These are phyloP conservation scores for Pelobates fuscus DNA, from an alignment of 2,113 vertebrate genomes.

Conservation along the genomic window DNA sequence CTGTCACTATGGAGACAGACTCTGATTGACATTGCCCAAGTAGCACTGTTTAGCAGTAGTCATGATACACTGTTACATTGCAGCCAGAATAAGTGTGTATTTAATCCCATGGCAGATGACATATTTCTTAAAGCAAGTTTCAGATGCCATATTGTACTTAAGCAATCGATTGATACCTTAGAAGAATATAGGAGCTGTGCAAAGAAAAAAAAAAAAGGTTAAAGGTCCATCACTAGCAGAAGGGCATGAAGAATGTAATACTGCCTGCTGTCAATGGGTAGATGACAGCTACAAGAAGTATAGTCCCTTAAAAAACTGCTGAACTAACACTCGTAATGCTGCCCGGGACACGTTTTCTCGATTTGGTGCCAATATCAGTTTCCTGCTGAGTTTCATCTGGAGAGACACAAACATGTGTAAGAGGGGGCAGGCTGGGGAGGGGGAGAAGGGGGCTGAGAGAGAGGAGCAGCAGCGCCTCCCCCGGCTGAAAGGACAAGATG, in stretches of 20 bases:
- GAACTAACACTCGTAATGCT: slow-evolving; percentile 69
- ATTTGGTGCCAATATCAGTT: slow-evolving; percentile 66
- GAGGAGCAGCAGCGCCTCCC: not conserved
- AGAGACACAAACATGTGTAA: slow-evolving; percentile 49
- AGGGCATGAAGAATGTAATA: slow-evolving; percentile 61
- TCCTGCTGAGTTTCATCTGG: slow-evolving; percentile 71
- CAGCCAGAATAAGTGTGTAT: not conserved
- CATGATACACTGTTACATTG: too few species aligned
- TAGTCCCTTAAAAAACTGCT: slow-evolving; percentile 63
- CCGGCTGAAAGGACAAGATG: not conserved
- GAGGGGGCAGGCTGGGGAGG: not conserved
- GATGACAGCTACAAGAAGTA: slow-evolving; percentile 68
- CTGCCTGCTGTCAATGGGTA: slow-evolving; percentile 60
- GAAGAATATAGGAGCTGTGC: not conserved
- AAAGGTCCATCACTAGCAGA: slow-evolving; percentile 55
- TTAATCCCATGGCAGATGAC: slow-evolving; percentile 32
- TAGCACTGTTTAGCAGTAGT: slow-evolving; percentile 8
- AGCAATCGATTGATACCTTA: slow-evolving; percentile 56
- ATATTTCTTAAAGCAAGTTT: slow-evolving; percentile 29
- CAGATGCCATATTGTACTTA: slow-evolving; percentile 57
- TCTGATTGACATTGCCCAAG: not conserved
- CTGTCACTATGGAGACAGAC: not conserved
- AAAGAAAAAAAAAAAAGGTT: not conserved
- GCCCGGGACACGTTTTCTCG: slow-evolving; percentile 69
- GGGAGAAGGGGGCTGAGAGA: not conserved